A percentile compares a stretch with the other conserved stretches of the same genome.
phyloP scores from a whole-genome alignment of 2,797 vertebrate genomes.

The Hypotaenidia philippensis region DNA sequence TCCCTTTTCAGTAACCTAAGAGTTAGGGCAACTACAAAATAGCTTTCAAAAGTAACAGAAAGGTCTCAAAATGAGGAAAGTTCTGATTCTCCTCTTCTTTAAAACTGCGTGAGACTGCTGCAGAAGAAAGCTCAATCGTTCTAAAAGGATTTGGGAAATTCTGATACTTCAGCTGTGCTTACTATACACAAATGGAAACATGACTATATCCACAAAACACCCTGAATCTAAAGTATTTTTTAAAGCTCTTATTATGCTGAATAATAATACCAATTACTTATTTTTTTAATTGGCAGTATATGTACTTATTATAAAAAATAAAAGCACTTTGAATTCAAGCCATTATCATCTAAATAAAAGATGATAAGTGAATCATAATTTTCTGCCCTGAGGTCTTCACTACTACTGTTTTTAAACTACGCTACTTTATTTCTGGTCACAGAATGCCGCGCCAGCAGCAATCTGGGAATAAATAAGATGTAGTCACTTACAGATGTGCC shows the following conservation, averaged over 20 bases:
- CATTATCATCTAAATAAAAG: not conserved
- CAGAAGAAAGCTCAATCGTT: not conserved
- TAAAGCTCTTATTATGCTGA: not conserved
- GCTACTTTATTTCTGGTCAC: not conserved
- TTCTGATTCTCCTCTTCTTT: not conserved
- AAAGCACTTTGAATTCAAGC: not conserved
- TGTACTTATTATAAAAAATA: not conserved
- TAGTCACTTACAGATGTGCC: not conserved
- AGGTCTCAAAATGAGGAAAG: not conserved
- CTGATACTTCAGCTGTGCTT: not conserved
- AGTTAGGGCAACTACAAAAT: not conserved
- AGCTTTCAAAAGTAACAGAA: not conserved
- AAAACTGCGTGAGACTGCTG: not conserved
- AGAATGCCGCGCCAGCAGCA: not conserved
- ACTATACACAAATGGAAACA: not conserved
- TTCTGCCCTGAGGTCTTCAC: not conserved
- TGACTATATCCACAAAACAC: not conserved
- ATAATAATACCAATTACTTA: not conserved
- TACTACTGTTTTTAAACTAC: not conserved
- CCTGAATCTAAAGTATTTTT: not conserved
- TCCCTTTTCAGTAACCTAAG: not conserved
- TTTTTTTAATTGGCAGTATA: not conserved
- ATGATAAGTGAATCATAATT: not conserved
- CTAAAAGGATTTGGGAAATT: not conserved
- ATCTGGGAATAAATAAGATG: not conserved